Evolutionary conservation across 1,140 invertebrate species (phyloP), one percentile per base, ranked within the genome.

Genomic region (Rhagoletis pomonella): DNA sequence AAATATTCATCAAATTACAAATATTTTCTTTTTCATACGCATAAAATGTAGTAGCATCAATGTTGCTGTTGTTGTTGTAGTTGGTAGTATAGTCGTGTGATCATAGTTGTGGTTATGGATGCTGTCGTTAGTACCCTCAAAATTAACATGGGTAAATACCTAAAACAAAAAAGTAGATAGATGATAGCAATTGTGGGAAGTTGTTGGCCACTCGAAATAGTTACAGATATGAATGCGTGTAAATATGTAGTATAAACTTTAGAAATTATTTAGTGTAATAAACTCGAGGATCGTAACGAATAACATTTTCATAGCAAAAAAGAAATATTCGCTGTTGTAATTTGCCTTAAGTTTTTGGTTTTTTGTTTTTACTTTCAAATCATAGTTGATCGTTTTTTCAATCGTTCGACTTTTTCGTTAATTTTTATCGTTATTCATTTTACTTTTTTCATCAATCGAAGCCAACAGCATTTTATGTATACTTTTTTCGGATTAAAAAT

Each of bases 71-170:
- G 59, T 88, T 85, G 44, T 73, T 88, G 67, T 69, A 50, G 69
- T 77, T 81, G 44, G 50, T 81, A 81, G 50, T 47, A n/a, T 55
- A 64, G 62, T 67, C 77, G 73, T 81, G 73, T 81, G 73, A 81
- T 81, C 77, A 62, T 87, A 87, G 60, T 88, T 88, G 87, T 88
- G 89, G 59, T 88, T 88, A 87, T 69, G 84, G 59, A 84, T 44
- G 77, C 87, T 85, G 47, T 77, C 87, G 59, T 85, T 77, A 86
- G 87, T 47, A 90, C 91, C 92, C 91, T 92, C 91, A 90, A 92
- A 92, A 91, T 93, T 93, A 93, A 93, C 92, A 93, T 88, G 92
- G 92, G 90, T 93, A 93, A 90, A 93, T 92, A 89, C 92, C 92
- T 93, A 92, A 89, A 29, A 29, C 29, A 29, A 29, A 93, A 93